Base-by-base conservation (phyloP, 2,888 invertebrate species). In the Argyresthia goedartella region DNA sequence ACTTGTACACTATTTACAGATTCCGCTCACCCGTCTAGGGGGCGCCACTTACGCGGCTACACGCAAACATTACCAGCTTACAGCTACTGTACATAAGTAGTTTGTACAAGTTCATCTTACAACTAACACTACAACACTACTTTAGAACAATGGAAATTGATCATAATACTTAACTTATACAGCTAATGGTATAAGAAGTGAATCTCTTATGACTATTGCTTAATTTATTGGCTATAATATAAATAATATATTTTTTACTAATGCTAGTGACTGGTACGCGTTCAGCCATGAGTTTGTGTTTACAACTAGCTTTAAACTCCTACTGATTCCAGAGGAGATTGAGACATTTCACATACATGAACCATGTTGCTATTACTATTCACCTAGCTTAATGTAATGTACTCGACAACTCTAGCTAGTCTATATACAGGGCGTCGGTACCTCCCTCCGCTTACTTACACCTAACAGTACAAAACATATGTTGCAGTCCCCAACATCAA, bases 111-210 rank as follows among this genome's bases (percentile, higher is more conserved):
- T 77, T 80, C 79, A 64, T 60, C 69, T 71, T 76, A 76, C 63
- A 59, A 61, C 62, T 71, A 71, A 64, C 61, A 62, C 62, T 79
- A 80, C 80, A 73, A 63, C 67, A 70, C 72, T 76, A 77, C 56
- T 66, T 74, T 78, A 67, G 77, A 78, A 79, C 80, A 79, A 81
- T 82, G 82, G 82, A 82, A 84, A 85, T 80, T 79, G 78, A 81
- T 81, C 78, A 73, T 81, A 81, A 80, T 82, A 81, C 82, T 84
- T 82, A 84, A 81, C 82, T 84, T 82, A 84, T 77, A 81, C 76
- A 63, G 74, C 71, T 77, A 81, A 75, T 76, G 78, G 80, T 84
- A 80, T 80, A 81, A 81, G 82, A 77, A 62, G 73, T 77, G 73
- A 79, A 79, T 79, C 73, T 77, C 78, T 81, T 82, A 82, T 55